Base-by-base conservation (phyloP, 2,797 vertebrate species). In the Diplodus sargus region DNA sequence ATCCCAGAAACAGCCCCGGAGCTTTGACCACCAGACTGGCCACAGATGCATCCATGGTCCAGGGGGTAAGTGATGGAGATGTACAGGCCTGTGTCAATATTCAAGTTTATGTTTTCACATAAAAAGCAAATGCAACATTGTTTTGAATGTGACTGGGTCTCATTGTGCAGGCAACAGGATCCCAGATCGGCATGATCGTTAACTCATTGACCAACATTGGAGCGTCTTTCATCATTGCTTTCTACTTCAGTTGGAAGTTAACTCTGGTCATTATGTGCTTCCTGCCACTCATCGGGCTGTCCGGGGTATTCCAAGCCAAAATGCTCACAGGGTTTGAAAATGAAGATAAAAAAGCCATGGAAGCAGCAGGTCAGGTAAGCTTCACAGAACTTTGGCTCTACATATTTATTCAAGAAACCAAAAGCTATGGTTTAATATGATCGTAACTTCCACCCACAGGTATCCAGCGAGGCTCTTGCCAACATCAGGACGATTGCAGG, bases 401-500 rank as follows among this genome's bases (percentile, higher is more conserved):
- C 54, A 22, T 30, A 62, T 66, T 52, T 49, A 30, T 48, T 34
- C 61, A 18, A 56, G 20, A 70, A 70, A 49, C 56, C n/a, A 48
- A 68, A 62, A n/a, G 3, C 18, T 16, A 13, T 42, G 64, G 48
- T 16, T 9, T 54, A 14, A 28, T 2, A 69, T 56, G 39, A 39
- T 39, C 39, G 8, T 11, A n/a, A 6, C 64, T 56, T 53, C 60
- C 53, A 86, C 23, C 11, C 22, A 12, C 85, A 96, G 96, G 92
- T 96, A 9, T 95, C 95, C n/a, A 91, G 94, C 84, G 96, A 96
- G 81, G 95, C 95, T 66, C 89, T 96, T 56, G 25, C 86, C 74
- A 96, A 96, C 90, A 96, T 96, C 84, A 92, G 96, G 84, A 96
- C 96, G 3, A 92, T 96, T 45, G 95, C 96, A 48, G 95, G 96